A percentile compares a stretch with the other conserved stretches of the same genome.
Evolutionary conservation across 2,113 vertebrate genomes (phyloP).

Genomic region (Heptranchias perlo): DNA sequence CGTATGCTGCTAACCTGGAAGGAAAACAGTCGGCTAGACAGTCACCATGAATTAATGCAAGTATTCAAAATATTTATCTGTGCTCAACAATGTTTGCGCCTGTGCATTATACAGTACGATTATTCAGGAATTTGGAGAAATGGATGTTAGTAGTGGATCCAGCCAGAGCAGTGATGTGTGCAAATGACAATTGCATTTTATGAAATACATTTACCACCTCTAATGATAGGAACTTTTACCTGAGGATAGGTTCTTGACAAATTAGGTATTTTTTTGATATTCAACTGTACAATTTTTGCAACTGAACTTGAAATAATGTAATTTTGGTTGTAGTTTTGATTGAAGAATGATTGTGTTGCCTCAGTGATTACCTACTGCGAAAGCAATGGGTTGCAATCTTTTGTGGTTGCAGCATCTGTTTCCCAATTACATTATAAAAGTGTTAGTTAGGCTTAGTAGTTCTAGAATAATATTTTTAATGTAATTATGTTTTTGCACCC

Average conservation of each 20-base stretch:
- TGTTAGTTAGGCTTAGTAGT: neutral
- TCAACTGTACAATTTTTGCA: neutral
- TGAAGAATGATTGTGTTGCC: neutral
- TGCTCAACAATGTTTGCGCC: neutral
- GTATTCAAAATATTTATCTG: neutral
- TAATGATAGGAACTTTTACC: neutral
- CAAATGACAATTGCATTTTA: neutral
- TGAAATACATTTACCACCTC: neutral
- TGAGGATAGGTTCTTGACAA: neutral
- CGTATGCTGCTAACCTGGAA: neutral
- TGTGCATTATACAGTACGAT: neutral
- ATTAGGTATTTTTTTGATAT: neutral
- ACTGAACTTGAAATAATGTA: neutral
- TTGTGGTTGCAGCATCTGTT: neutral
- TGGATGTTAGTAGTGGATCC: neutral
- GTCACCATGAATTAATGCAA: neutral
- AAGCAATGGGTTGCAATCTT: neutral
- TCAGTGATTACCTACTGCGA: neutral
- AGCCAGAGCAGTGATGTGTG: neutral
- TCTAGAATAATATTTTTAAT: neutral
- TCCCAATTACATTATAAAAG: neutral
- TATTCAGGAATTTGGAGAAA: neutral
- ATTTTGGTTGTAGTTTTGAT: neutral
- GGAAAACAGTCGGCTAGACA: neutral
- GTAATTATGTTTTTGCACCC: neutral